Evolutionary conservation across 1,140 invertebrate species (phyloP).

Genomic region (Diachasmimorpha longicaudata): DNA sequence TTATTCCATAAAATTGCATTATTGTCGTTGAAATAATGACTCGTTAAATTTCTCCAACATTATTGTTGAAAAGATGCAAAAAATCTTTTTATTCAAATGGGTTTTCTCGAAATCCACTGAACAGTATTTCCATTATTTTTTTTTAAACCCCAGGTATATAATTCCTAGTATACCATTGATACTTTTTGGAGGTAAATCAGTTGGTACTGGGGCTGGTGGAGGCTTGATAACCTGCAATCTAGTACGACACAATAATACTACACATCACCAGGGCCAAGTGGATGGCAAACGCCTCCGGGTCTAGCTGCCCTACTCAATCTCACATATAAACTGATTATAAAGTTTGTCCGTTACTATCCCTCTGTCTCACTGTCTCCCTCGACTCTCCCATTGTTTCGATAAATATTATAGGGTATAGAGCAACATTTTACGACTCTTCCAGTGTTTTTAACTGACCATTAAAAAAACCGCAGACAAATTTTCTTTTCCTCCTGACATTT

Average conservation of each 20-base stretch:
- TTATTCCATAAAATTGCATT: too few species aligned
- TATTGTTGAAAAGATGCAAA: too few species aligned
- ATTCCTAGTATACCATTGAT: neutral
- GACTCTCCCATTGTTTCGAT: neutral
- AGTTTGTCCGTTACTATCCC: neutral
- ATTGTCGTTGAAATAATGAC: too few species aligned
- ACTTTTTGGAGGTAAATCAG: neutral
- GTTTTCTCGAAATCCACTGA: neutral
- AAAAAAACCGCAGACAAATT: neutral
- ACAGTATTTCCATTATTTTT: neutral
- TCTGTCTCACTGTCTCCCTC: neutral
- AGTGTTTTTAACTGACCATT: neutral
- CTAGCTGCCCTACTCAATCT: conserved; percentile 23
- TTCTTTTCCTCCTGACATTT: neutral
- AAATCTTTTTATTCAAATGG: too few species aligned
- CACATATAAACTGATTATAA: conserved; percentile 28
- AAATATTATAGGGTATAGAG: neutral
- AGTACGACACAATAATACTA: conserved; percentile 24
- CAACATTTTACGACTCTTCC: neutral
- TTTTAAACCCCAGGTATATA: neutral
- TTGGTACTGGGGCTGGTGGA: neutral
- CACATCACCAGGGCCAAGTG: conserved; percentile 16
- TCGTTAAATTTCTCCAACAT: too few species aligned
- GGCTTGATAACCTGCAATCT: conserved; percentile 27
- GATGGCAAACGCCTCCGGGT: neutral